These are phyloP conservation scores for Dryas iulia DNA, from an alignment of 1,140 invertebrate genomes.

Conservation along the genomic window DNA sequence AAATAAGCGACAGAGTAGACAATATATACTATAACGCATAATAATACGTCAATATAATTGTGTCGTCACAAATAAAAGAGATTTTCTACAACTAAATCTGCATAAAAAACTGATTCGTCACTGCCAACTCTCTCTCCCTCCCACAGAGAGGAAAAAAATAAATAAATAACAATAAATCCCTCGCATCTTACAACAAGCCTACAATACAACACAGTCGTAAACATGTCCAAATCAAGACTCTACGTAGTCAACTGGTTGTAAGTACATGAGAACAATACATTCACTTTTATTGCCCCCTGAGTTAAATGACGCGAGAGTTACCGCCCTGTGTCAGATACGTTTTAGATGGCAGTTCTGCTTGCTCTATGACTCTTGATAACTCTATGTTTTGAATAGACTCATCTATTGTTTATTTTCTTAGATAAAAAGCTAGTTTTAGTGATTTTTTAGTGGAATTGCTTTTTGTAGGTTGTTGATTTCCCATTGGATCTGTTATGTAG, in stretches of 20 bases:
- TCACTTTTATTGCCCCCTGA: neutral
- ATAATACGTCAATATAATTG: too few relatives aligned
- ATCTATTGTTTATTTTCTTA: neutral
- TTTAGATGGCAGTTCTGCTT: neutral
- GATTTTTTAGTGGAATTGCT: neutral
- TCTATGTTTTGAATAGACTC: neutral
- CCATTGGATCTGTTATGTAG: neutral
- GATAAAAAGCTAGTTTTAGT: neutral
- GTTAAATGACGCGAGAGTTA: neutral
- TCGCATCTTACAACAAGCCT: neutral
- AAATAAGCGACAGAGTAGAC: too few relatives aligned
- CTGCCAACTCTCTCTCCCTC: neutral
- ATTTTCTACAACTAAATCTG: neutral
- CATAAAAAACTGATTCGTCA: neutral
- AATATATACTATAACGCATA: too few relatives aligned
- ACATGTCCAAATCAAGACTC: conserved; percentile 1
- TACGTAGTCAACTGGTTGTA: neutral
- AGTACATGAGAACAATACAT: neutral
- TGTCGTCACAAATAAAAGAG: neutral
- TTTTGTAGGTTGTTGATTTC: neutral
- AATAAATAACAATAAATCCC: neutral
- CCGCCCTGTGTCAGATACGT: neutral
- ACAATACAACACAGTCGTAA: neutral
- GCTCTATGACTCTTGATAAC: neutral
- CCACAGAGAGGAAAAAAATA: too few relatives aligned